Evolutionary conservation across 2,888 invertebrate species (phyloP).

Genomic region (Mimumesa dahlbomi): DNA sequence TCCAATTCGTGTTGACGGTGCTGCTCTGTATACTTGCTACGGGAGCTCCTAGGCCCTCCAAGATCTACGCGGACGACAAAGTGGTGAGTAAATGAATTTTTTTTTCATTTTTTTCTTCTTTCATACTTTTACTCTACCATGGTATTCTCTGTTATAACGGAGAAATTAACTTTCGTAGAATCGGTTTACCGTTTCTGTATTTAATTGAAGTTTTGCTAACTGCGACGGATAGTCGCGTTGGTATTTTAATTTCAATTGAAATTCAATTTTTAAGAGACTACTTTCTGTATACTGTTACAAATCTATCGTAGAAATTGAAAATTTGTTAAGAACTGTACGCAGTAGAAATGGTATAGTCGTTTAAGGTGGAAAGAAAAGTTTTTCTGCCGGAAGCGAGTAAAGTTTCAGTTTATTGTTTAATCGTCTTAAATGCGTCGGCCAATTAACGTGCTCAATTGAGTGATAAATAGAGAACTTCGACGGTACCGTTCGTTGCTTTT

Average conservation of each 20-base stretch:
- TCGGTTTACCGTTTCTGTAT: too few relatives aligned
- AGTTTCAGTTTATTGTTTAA: neutral
- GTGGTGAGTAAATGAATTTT: conserved; percentile 69
- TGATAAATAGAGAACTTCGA: neutral
- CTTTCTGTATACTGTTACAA: too few relatives aligned
- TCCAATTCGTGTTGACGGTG: conserved; percentile 51
- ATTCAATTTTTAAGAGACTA: too few relatives aligned
- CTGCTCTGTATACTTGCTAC: conserved; percentile 49
- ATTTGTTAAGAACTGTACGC: too few relatives aligned
- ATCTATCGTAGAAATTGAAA: too few relatives aligned
- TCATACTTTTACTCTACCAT: neutral
- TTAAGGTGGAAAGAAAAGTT: neutral
- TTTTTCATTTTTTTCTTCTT: conserved; percentile 2
- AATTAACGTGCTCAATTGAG: neutral
- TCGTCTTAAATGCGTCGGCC: neutral
- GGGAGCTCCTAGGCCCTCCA: conserved; percentile 58
- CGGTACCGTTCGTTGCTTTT: neutral
- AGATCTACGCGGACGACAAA: conserved; percentile 73
- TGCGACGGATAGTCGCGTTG: too few relatives aligned
- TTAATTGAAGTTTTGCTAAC: too few relatives aligned
- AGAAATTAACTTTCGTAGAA: too few relatives aligned
- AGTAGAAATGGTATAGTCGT: neutral
- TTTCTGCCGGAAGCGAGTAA: neutral
- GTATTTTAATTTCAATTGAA: too few relatives aligned
- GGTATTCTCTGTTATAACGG: too few relatives aligned